Conservation (phyloP, 2,797 vertebrate species). For the Lepilemur septentrionalis region DNA sequence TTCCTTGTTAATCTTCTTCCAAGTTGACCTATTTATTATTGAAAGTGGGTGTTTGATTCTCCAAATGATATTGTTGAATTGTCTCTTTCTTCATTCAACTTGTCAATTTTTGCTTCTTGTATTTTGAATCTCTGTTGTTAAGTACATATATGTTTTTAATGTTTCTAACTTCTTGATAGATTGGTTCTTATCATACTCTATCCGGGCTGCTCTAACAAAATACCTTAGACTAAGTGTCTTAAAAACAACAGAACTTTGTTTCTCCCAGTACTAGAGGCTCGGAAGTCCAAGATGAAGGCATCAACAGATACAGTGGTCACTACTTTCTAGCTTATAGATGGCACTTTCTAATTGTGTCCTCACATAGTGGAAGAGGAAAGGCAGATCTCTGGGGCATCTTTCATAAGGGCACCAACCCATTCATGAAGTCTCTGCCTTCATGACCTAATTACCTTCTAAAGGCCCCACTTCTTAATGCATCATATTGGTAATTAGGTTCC, state of each 20-base stretch:
- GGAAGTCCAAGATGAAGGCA: not conserved
- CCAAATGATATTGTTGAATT: not conserved
- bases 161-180: not conserved
- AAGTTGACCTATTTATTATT: not conserved
- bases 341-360: not conserved
- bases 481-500: not conserved
- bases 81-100: not conserved
- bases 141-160: not conserved
- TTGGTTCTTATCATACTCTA: not conserved
- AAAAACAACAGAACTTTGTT: not conserved
- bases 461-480: not conserved
- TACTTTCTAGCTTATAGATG: no score
- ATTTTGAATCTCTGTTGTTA: not conserved
- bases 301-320: not conserved
- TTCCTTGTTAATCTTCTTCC: not conserved
- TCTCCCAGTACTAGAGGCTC: not conserved
- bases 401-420: not conserved
- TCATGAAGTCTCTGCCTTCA: not conserved
- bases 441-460: not conserved
- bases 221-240: not conserved
- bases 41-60: not conserved
- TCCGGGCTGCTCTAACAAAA: not conserved
- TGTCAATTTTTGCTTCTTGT: not conserved
- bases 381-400: not conserved
- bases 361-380: no score